phyloP scores from a whole-genome alignment of 2,113 vertebrate species.

The Columba janthina region DNA sequence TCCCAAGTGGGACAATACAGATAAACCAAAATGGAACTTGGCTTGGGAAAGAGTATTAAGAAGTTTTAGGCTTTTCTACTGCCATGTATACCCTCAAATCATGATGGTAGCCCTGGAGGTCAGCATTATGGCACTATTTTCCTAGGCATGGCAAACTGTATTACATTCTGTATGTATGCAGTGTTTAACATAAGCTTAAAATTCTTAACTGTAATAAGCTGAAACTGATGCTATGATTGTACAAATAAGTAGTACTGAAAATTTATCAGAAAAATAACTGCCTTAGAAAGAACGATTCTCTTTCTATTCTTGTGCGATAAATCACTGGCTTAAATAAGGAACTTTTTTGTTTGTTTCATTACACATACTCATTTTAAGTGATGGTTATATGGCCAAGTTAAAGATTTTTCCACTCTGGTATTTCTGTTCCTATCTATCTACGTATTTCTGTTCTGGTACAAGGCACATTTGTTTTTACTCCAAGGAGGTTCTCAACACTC shows the following conservation, averaged over 20 bases:
- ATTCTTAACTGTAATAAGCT: conserved; percentile 58
- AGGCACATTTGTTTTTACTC: neutral
- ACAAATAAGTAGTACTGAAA: conserved; percentile 44
- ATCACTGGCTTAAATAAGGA: conserved; percentile 13
- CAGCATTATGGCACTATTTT: conserved; percentile 46
- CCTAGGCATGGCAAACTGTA: conserved; percentile 56
- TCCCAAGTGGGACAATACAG: neutral
- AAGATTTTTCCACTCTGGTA: neutral
- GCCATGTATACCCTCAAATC: conserved; percentile 7
- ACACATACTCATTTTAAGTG: neutral
- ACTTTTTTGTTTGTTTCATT: conserved; percentile 42
- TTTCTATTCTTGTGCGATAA: conserved; percentile 23
- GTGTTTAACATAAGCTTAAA: conserved; percentile 55
- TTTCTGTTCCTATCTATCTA: neutral
- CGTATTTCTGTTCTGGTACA: neutral
- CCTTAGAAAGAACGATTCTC: conserved; percentile 11
- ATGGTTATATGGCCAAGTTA: neutral
- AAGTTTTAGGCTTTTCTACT: neutral
- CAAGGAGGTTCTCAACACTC: neutral
- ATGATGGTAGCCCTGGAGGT: conserved; percentile 37
- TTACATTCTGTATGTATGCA: conserved; percentile 4
- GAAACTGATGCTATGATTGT: conserved; percentile 47
- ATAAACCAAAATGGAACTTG: neutral
- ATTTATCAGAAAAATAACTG: conserved; percentile 1
- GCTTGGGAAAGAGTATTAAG: neutral